Percentiles rank a stretch among this genome's conserved stretches.
These are phyloP conservation scores for Pocillopora verrucosa DNA, from an alignment of 64 coral and sea anemone species.

Conservation along the genomic window DNA sequence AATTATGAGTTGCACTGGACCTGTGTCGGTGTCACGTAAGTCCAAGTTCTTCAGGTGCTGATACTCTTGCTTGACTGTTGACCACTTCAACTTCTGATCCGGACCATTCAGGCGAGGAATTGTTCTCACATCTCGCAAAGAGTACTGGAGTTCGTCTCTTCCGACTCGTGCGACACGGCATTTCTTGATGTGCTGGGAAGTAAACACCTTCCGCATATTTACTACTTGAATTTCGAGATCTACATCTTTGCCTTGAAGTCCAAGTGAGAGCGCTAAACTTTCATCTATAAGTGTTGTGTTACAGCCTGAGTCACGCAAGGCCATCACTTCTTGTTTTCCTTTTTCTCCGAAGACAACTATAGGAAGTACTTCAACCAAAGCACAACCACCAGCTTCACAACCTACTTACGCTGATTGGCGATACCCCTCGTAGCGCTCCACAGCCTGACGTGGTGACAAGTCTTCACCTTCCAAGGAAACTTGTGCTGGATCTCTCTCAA, in stretches of 20 bases:
- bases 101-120: neutral
- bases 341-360: too few relatives aligned
- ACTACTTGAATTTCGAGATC: slow-evolving; percentile 17
- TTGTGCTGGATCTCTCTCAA: too few relatives aligned
- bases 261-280: neutral
- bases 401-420: too few relatives aligned
- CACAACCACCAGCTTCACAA: too few relatives aligned
- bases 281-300: too few relatives aligned
- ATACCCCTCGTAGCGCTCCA: too few relatives aligned
- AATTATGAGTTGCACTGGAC: slow-evolving; percentile 16
- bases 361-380: too few relatives aligned
- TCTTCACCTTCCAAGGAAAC: too few relatives aligned
- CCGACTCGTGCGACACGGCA: neutral
- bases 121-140: slow-evolving; percentile 8
- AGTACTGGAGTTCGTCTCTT: neutral
- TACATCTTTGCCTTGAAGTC: neutral
- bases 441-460: too few relatives aligned
- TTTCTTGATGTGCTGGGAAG: slow-evolving; percentile 25
- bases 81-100: slow-evolving; percentile 4
- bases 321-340: too few relatives aligned
- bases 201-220: neutral
- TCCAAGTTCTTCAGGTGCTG: slow-evolving; percentile 2
- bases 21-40: slow-evolving; percentile 8
- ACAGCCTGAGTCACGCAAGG: too few relatives aligned
- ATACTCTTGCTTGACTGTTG: neutral